phyloP scores from a whole-genome alignment of 1,140 invertebrate species.

The Philopotamus ludificatus region DNA sequence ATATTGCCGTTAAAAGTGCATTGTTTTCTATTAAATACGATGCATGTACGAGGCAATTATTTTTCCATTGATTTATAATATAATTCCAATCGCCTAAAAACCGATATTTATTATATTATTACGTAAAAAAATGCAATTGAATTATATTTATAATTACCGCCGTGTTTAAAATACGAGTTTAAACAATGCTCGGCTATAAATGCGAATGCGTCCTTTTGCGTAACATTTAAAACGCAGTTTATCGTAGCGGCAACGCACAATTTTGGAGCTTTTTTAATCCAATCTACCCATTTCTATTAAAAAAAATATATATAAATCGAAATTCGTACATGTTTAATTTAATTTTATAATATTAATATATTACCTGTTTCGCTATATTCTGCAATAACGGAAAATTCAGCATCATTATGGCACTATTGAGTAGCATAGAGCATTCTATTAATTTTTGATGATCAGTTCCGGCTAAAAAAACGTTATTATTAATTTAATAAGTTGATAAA shows the following conservation, averaged over 20 bases:
- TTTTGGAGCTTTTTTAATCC: conserved; percentile 27
- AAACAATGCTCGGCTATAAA: conserved; percentile 25
- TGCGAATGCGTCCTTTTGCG: conserved; percentile 30
- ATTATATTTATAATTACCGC: conserved; percentile 24
- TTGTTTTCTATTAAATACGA: conserved; percentile 27
- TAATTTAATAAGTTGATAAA: neutral
- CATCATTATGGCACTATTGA: conserved; percentile 35
- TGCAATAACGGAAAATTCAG: conserved; percentile 24
- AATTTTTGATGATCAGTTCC: conserved; percentile 22
- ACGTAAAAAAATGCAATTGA: neutral
- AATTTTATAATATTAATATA: neutral
- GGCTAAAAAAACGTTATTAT: conserved; percentile 5
- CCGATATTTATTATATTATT: neutral
- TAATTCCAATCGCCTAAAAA: conserved; percentile 34
- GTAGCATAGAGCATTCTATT: conserved; percentile 24
- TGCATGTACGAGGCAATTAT: conserved; percentile 29
- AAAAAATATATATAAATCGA: neutral
- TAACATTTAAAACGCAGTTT: conserved; percentile 26
- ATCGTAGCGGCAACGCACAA: conserved; percentile 25
- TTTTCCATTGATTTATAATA: conserved; percentile 26
- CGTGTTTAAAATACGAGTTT: conserved; percentile 28
- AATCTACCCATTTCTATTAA: conserved; percentile 35
- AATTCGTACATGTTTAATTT: neutral
- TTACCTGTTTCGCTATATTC: conserved; percentile 30
- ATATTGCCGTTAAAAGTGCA: conserved; percentile 21